phyloP scores from a whole-genome alignment of 1,140 invertebrate species.

The Brachionus plicatilis region DNA sequence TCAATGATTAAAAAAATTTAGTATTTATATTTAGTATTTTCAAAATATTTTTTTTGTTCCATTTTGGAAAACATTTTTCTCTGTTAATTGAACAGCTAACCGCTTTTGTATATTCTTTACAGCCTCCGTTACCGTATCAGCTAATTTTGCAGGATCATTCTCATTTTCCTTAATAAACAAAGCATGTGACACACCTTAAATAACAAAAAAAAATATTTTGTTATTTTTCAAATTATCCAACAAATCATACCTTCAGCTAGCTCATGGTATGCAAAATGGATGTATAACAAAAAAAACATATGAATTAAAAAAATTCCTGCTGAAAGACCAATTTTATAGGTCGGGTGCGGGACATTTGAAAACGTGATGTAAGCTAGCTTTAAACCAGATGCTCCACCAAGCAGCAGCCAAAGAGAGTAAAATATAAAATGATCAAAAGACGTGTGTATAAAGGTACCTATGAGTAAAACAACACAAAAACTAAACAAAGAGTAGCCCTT shows the following conservation, averaged over 20 bases:
- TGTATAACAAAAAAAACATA: slow-evolving; percentile 54
- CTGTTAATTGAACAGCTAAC: too few relatives aligned
- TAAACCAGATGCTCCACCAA: slow-evolving; percentile 47
- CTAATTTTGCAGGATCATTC: background rate
- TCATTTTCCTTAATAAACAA: background rate
- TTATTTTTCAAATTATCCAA: background rate
- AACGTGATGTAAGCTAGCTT: slow-evolving; percentile 45
- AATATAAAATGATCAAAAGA: slow-evolving; percentile 55
- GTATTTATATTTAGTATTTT: too few relatives aligned
- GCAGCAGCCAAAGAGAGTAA: slow-evolving; percentile 52
- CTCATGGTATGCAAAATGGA: slow-evolving; percentile 58
- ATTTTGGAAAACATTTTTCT: too few relatives aligned
- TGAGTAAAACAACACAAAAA: slow-evolving; percentile 54
- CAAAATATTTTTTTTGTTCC: too few relatives aligned
- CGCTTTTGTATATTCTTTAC: background rate
- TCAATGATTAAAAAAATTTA: too few relatives aligned
- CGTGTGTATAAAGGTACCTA: slow-evolving; percentile 54
- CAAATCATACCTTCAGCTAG: slow-evolving; percentile 53
- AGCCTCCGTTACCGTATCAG: background rate
- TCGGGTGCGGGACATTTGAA: slow-evolving; percentile 48
- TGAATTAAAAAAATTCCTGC: slow-evolving; percentile 48
- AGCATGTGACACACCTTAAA: background rate
- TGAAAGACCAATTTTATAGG: slow-evolving; percentile 51
- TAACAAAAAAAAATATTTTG: background rate
- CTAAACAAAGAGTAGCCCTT: slow-evolving; percentile 56